Evolutionary conservation across 2,888 invertebrate genomes (phyloP), one percentile per base, ranked within the genome.

Genomic region (Chaetoderma sp.): DNA sequence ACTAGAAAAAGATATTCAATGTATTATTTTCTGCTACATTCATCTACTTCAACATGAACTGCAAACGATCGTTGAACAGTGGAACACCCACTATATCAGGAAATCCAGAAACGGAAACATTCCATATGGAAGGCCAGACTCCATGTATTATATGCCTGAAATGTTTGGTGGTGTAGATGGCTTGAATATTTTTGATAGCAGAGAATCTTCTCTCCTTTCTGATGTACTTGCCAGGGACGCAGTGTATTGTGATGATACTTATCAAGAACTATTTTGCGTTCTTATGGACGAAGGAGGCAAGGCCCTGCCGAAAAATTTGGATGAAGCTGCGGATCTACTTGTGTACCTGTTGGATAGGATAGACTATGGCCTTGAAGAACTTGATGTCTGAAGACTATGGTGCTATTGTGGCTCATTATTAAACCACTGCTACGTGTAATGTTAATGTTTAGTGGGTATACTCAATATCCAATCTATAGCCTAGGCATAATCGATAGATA

Each of bases 11-110:
- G 23, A 50, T 16, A 23, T 10, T 13, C 10, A 47, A 47, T 21
- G 47, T 21, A 47, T 47, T n/a, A 8, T n/a, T 8, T 47, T 21
- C 47, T 47, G 47, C 39, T 36, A 36, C n/a, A 10, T 36, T 13
- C 10, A 36, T 36, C n/a, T 36, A n/a, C 39, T 47, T 16, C 21
- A 21, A 8, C 18, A 8, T 16, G 55, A 55, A 55, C 18, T 55
- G 5, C 18, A 32, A 5, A 32, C 4, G 4, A 18, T 28, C 5
- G 13, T 4, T 16, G 18, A 33, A 8, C 36, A 33, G n/a, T 58
- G 58, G 58, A 58, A 58, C 25, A 58, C 58, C 5, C 58, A 58
- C 23, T 23, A 27, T 23, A 45, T 58, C 30, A 4, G 58, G 6
- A 42, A 42, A 27, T 23, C 42, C 13, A 5, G 58, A 5, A 58